These are phyloP conservation scores for Penelope pileata DNA, from an alignment of 2,113 vertebrate species.

Conservation along the genomic window DNA sequence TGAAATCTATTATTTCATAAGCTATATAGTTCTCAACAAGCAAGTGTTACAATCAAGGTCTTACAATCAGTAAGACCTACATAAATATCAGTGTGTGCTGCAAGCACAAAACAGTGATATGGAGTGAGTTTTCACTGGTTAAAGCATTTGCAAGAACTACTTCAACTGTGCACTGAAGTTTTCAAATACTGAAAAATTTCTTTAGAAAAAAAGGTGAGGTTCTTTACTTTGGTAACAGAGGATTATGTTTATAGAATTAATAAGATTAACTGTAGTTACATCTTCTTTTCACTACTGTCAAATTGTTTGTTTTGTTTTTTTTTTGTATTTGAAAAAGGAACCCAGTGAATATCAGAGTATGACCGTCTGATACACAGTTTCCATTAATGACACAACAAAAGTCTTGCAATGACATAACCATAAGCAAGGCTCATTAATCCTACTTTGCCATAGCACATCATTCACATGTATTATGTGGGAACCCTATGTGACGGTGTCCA, in stretches of 20 bases:
- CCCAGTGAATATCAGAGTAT: background rate
- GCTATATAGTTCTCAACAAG: background rate
- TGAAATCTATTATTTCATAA: background rate
- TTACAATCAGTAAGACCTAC: too few relatives aligned
- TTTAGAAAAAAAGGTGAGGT: background rate
- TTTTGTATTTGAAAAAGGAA: background rate
- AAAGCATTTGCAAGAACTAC: background rate
- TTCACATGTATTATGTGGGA: background rate
- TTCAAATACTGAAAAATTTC: background rate
- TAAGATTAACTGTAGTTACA: background rate
- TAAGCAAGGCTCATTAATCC: background rate
- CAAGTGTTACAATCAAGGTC: too few relatives aligned
- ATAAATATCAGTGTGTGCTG: background rate
- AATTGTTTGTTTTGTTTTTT: too few relatives aligned
- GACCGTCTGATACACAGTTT: background rate
- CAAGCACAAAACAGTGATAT: background rate
- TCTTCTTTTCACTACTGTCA: too few relatives aligned
- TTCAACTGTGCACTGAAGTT: background rate
- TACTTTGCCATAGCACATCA: background rate
- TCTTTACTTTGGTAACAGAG: background rate
- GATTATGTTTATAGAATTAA: background rate
- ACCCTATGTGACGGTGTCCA: background rate
- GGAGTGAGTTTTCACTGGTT: background rate
- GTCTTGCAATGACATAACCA: background rate
- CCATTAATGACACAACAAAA: background rate